These are phyloP conservation scores for Talpa occidentalis DNA, from an alignment of 2,113 vertebrate genomes.

Conservation along the genomic window DNA sequence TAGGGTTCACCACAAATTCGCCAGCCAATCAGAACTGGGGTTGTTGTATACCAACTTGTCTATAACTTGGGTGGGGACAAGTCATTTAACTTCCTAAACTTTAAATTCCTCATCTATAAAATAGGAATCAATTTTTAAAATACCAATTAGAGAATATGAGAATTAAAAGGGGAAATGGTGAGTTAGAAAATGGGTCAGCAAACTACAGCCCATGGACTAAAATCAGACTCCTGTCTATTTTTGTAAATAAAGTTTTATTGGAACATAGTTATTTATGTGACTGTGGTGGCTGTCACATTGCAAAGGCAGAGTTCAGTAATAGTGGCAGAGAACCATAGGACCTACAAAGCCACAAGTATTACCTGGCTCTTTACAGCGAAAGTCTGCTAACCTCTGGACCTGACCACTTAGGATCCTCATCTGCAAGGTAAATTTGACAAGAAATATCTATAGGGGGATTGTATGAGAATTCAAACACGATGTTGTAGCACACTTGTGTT, in stretches of 20 bases:
- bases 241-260: slow-evolving; percentile 25
- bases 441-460: background rate
- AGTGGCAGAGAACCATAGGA: background rate
- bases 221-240: background rate
- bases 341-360: background rate
- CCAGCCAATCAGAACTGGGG: background rate
- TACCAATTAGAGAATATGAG: background rate
- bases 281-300: background rate
- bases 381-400: background rate
- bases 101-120: slow-evolving; percentile 31
- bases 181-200: background rate
- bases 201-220: background rate
- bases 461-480: background rate
- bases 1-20: background rate
- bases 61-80: background rate
- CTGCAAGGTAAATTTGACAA: background rate
- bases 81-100: background rate
- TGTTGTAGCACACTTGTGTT: background rate
- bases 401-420: background rate
- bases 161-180: background rate
- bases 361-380: background rate
- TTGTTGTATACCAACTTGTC: background rate
- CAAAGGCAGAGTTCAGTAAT: background rate
- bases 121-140: background rate
- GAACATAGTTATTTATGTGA: background rate